Base-by-base conservation (phyloP, 2,797 vertebrate species). In the Threskiornis aethiopicus region DNA sequence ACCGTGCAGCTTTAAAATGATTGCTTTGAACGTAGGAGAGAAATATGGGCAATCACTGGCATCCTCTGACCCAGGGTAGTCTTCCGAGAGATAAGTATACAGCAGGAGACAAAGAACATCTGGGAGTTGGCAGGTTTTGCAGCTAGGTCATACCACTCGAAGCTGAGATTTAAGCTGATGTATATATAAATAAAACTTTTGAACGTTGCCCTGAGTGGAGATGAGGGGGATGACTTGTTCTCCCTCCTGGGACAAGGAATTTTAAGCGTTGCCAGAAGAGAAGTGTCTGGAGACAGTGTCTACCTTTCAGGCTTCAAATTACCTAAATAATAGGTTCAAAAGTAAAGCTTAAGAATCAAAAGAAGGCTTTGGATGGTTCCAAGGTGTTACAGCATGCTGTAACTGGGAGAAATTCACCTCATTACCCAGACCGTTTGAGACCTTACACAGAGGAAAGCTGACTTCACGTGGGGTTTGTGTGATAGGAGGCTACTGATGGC, bases 21-120 rank as follows among this genome's bases (percentile, higher is more conserved):
- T 84, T 94, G 93, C 92, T 90, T 96, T 93, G 96, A 96, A 97
- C 25, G 22, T 31, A 92, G 94, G 88, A 97, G 96, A 98, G 96
- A 98, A 97, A 97, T 97, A 96, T 70, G 89, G 96, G 89, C 93
- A 94, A 97, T 97, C 52, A 31, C 87, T 92, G 91, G 89, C 95
- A 96, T 89, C 52, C 62, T 21, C 88, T 71, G 80, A 97, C 96
- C 89, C 64, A 81, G 90, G 72, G 94, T 90, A 95, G 93, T 98
- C 97, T 97, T 97, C 97, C 3, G 62, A 96, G 93, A 95, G 95
- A 96, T 97, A 95, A 87, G 70, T 54, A 77, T 92, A 95, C 67
- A 88, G 89, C 49, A 55, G 44, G 96, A 96, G 92, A 97, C 90
- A 87, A 90, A 94, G 93, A 96, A 92, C 96, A 97, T 96, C 96